Evolutionary conservation across 2,888 invertebrate genomes (phyloP).

Genomic region (Xylota sylvarum): DNA sequence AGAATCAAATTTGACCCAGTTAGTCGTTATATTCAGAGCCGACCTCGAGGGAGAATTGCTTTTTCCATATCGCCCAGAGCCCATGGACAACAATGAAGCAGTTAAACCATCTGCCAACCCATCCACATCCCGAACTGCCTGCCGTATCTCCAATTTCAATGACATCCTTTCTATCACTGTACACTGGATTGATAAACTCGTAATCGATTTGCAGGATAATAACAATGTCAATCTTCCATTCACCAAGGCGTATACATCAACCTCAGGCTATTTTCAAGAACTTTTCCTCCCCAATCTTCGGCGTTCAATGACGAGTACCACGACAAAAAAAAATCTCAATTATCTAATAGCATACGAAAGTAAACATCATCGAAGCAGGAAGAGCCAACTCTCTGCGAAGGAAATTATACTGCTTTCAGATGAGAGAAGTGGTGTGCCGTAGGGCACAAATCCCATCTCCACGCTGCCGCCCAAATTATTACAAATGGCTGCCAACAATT

Average conservation of each 20-base stretch:
- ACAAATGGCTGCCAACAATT: slow-evolving; percentile 72
- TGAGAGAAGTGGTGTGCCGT: slow-evolving; percentile 44
- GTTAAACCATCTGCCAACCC: not conserved
- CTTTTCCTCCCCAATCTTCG: not conserved
- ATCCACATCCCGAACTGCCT: slow-evolving; percentile 3
- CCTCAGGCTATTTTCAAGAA: slow-evolving; percentile 16
- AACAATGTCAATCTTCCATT: slow-evolving; percentile 40
- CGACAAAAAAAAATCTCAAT: slow-evolving; percentile 49
- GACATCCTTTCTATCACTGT: slow-evolving; percentile 19
- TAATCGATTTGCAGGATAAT: slow-evolving; percentile 49
- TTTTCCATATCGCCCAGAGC: not conserved
- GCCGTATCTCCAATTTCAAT: not conserved
- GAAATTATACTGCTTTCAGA: slow-evolving; percentile 41
- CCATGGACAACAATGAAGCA: not conserved
- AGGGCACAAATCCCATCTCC: slow-evolving; percentile 21
- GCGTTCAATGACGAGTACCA: not conserved
- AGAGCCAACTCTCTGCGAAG: slow-evolving; percentile 5
- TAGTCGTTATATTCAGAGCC: not conserved
- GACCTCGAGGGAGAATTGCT: not conserved
- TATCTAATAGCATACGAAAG: slow-evolving; percentile 62
- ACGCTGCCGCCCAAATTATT: slow-evolving; percentile 53
- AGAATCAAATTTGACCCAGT: not conserved
- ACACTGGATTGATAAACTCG: slow-evolving; percentile 40
- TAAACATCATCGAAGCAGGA: slow-evolving; percentile 52
- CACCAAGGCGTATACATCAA: not conserved